Percentiles rank a stretch among this genome's conserved stretches.
Evolutionary conservation across 2,797 vertebrate genomes (phyloP).

Genomic region (Nasua narica): DNA sequence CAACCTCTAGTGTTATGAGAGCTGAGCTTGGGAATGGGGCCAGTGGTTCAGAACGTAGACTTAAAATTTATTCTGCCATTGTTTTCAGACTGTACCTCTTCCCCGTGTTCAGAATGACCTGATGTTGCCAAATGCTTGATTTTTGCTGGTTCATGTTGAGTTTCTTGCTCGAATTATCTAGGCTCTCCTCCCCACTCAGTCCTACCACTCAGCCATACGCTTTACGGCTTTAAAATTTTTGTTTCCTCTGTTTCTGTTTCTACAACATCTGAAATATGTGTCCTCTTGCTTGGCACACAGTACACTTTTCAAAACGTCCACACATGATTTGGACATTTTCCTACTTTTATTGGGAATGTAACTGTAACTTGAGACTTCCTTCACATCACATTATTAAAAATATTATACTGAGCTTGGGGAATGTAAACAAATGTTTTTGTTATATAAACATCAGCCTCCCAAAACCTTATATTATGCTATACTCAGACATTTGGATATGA

Average conservation of each 20-base stretch:
- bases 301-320: background rate
- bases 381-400: background rate
- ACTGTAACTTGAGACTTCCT: background rate
- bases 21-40: background rate
- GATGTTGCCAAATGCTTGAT: background rate
- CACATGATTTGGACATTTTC: background rate
- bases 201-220: background rate
- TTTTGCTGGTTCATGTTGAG: background rate
- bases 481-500: background rate
- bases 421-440: background rate
- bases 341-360: background rate
- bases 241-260: background rate
- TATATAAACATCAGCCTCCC: background rate
- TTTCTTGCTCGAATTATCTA: background rate
- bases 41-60: background rate
- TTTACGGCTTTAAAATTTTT: background rate
- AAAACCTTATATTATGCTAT: background rate
- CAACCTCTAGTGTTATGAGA: background rate
- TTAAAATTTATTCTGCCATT: background rate
- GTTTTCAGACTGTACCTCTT: background rate
- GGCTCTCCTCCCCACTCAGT: background rate
- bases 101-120: background rate
- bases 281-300: background rate
- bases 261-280: background rate
- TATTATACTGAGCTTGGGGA: background rate